phyloP scores from a whole-genome alignment of 2,888 invertebrate genomes.

The Cephus nigrinus region DNA sequence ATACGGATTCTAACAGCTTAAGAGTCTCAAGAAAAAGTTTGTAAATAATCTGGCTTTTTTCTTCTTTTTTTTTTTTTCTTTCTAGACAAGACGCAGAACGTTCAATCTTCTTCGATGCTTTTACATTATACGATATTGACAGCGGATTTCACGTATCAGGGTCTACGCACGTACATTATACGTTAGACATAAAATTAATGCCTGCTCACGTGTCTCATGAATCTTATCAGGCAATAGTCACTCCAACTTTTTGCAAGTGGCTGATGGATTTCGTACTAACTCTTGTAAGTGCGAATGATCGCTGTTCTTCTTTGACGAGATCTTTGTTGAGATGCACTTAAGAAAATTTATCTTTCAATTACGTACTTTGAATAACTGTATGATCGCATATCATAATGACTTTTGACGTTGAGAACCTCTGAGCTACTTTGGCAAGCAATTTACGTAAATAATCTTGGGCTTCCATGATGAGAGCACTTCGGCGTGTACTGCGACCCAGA shows the following conservation, averaged over 20 bases:
- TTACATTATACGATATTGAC: slow-evolving; percentile 4
- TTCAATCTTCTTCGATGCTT: slow-evolving; percentile 1
- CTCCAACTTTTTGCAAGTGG: neutral
- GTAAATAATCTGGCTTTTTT: neutral
- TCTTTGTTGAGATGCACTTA: neutral
- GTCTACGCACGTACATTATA: neutral
- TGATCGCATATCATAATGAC: neutral
- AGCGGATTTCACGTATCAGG: neutral
- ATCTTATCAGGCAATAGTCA: neutral
- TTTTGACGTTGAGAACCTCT: neutral
- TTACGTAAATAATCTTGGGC: slow-evolving; percentile 17
- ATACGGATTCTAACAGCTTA: neutral
- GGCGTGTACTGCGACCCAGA: slow-evolving; percentile 1
- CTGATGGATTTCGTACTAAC: neutral
- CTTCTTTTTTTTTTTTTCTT: neutral
- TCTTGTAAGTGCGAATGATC: neutral
- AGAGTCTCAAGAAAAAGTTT: neutral
- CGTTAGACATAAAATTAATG: neutral
- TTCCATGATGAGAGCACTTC: slow-evolving; percentile 2
- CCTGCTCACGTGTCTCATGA: neutral
- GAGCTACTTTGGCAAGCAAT: slow-evolving; percentile 14
- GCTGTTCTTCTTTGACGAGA: neutral
- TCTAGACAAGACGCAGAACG: neutral
- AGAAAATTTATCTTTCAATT: neutral
- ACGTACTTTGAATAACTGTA: neutral